phyloP scores from a whole-genome alignment of 2,888 invertebrate species.

The Cacoxenus indagator region DNA sequence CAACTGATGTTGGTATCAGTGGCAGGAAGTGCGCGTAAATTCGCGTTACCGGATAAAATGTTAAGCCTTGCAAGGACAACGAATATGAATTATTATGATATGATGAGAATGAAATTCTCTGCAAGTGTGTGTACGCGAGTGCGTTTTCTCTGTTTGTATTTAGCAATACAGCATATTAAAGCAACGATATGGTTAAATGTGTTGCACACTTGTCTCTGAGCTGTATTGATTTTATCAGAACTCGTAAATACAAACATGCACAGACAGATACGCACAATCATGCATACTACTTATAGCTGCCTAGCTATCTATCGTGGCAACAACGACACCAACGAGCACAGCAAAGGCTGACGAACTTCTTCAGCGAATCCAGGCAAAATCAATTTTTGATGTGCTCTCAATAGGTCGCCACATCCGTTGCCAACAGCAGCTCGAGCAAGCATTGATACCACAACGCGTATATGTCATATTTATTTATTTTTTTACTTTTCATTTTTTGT shows the following conservation, averaged over 20 bases:
- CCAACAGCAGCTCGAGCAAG: conserved; percentile 29
- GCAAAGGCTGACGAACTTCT: neutral
- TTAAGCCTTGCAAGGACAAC: conserved; percentile 55
- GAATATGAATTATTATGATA: conserved; percentile 60
- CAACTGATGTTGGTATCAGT: conserved; percentile 46
- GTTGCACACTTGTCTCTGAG: conserved; percentile 39
- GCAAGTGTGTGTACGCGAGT: neutral
- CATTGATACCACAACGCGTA: conserved; percentile 29
- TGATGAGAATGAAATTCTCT: neutral
- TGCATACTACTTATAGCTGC: neutral
- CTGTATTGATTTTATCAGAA: conserved; percentile 44
- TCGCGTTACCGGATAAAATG: conserved; percentile 46
- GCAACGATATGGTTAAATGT: conserved; percentile 24
- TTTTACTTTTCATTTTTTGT: conserved; percentile 12
- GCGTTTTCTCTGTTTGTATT: conserved; percentile 26
- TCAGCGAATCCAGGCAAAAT: conserved; percentile 42
- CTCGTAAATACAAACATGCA: neutral
- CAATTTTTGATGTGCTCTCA: conserved; percentile 61
- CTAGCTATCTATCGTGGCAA: neutral
- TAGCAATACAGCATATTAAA: too few species aligned
- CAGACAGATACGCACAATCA: too few species aligned
- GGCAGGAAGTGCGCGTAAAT: conserved; percentile 60
- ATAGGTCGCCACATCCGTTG: conserved; percentile 57
- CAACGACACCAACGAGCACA: neutral
- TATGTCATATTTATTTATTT: conserved; percentile 42